These are phyloP conservation scores for Hirtodrosophila trivittata DNA, from an alignment of 2,888 invertebrate species.

Conservation along the genomic window DNA sequence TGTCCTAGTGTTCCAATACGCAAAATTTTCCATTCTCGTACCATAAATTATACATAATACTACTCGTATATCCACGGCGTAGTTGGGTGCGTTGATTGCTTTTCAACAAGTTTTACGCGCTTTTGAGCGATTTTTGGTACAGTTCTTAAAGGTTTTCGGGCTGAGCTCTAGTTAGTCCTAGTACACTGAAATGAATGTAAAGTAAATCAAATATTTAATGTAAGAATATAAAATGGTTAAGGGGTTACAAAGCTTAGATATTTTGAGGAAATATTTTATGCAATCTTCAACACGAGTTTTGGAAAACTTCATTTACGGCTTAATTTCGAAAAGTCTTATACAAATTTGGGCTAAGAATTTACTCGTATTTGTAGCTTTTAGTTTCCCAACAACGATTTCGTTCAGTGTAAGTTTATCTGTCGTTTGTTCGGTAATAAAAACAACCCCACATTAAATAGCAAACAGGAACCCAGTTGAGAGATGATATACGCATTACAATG, in stretches of 20 bases:
- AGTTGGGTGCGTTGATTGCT: constrained; percentile 57
- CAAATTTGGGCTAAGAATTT: background rate
- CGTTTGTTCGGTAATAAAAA: constrained; percentile 38
- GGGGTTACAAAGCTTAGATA: no score
- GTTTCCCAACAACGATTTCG: background rate
- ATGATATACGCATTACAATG: constrained; percentile 50
- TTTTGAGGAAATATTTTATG: no score
- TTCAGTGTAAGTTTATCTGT: constrained; percentile 38
- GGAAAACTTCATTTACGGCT: no score
- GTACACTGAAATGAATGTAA: constrained; percentile 1
- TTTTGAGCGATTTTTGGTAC: constrained; percentile 63
- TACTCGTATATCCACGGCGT: constrained; percentile 59
- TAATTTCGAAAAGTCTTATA: no score
- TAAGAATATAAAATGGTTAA: no score
- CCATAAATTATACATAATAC: constrained; percentile 61
- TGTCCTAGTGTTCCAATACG: constrained; percentile 24
- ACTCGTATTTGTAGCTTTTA: constrained; percentile 1
- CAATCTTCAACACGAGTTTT: no score
- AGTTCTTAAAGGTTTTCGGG: constrained; percentile 47
- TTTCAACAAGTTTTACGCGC: constrained; percentile 70
- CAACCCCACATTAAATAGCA: constrained; percentile 53
- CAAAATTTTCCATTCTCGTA: constrained; percentile 58
- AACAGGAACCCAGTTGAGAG: constrained; percentile 37
- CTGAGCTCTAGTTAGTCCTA: background rate
- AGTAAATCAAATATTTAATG: background rate